Evolutionary conservation across 2,113 vertebrate genomes (phyloP), one percentile per base, ranked within the genome.

Genomic region (Rhinogobius similis): DNA sequence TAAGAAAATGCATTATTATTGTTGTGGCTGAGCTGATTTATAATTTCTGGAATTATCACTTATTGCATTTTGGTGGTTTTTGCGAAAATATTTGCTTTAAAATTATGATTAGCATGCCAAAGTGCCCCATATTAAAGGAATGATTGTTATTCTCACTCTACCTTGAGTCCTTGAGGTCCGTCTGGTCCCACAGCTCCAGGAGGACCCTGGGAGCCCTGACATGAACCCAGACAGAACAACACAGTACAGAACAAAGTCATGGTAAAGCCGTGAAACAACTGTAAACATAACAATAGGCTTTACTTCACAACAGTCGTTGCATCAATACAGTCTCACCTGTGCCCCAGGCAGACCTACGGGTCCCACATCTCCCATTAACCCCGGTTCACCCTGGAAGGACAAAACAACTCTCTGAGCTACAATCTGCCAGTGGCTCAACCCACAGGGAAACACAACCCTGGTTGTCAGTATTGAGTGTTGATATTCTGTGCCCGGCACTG

Each of bases 161-260:
- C 96, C 94, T 96, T 96, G 13, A 26, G 53, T 83, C 95, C 96
- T 69, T 88, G 75, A 0, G 82, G 76, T 62, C 96, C 94, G 0
- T 92, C 84, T 0, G 48, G 68, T 16, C 94, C 95, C 23, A 77
- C 72, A 38, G 72, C 43, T 70, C 96, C 96, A 46, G 0, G 79
- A 20, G 77, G 79, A 36, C 95, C 95, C 4, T 2, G 12, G 20
- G 3, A 36, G 69, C 91, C 93, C 93, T 94, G 46, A 56, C 67
- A 72, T 27, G 21, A 77, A 23, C 14, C 75, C 38, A 78, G 16
- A 41, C 39, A 41, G 32, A 36, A 58, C 26, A 71, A 70, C 20
- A 68, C 21, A 71, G 1, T 14, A 52, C 9, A 16, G 4, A 55
- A 5, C 23, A 61, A 24, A 26, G 2, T 20, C 36, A 26, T 11